phyloP scores from a whole-genome alignment of 2,888 invertebrate species.

The Drosophila longiperda region DNA sequence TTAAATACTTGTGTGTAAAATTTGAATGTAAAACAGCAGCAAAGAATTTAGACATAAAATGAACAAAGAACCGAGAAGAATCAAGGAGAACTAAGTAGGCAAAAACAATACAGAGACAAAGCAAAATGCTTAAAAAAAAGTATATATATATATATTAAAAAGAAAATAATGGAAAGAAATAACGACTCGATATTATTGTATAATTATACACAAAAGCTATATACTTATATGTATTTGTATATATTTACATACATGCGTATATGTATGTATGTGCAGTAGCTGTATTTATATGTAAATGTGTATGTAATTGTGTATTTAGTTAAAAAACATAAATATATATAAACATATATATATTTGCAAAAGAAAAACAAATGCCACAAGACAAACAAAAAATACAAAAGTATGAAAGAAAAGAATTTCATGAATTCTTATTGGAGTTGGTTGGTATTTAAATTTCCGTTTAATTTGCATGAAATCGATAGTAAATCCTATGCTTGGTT shows the following conservation, averaged over 20 bases:
- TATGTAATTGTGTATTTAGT: constrained; percentile 78
- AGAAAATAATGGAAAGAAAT: constrained; percentile 26
- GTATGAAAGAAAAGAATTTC: constrained; percentile 32
- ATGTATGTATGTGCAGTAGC: constrained; percentile 70
- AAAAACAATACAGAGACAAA: constrained; percentile 40
- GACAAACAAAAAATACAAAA: constrained; percentile 57
- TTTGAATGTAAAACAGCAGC: constrained; percentile 68
- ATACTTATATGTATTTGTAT: constrained; percentile 55
- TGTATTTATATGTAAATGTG: constrained; percentile 81
- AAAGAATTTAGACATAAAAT: constrained; percentile 78
- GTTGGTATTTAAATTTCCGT: background rate
- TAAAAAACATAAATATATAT: constrained; percentile 60
- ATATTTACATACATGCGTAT: constrained; percentile 63
- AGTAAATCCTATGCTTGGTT: background rate
- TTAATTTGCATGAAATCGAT: constrained; percentile 10
- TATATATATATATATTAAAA: constrained; percentile 44
- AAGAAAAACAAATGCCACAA: constrained; percentile 45
- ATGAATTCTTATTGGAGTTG: constrained; percentile 1
- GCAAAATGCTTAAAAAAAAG: constrained; percentile 58
- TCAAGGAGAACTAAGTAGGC: constrained; percentile 45
- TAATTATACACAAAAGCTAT: constrained; percentile 67
- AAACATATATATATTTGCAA: constrained; percentile 70
- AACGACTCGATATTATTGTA: constrained; percentile 75
- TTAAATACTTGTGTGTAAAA: constrained; percentile 69
- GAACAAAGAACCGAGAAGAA: constrained; percentile 63